Evolutionary conservation across 2,797 vertebrate species (phyloP), one percentile per base, ranked within the genome.

Genomic region (Pempheris klunzingeri): DNA sequence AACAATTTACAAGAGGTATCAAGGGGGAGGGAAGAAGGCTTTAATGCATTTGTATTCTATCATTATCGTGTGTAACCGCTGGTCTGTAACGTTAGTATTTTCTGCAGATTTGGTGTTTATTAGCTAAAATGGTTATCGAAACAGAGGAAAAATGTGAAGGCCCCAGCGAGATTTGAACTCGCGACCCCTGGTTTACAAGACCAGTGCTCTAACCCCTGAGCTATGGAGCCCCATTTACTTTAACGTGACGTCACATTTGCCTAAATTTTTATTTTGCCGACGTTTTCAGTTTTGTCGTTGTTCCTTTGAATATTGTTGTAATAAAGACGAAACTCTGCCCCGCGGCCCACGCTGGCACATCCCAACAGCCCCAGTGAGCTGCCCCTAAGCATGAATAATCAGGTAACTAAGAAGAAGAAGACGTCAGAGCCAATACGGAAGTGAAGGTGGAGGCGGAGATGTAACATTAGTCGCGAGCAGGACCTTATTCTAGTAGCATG

Each of bases 91-190:
- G n/a, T n/a, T n/a, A n/a, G n/a, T n/a, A n/a, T n/a, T n/a, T n/a
- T n/a, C n/a, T n/a, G n/a, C n/a, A n/a, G n/a, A n/a, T n/a, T n/a
- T n/a, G n/a, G n/a, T n/a, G n/a, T n/a, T n/a, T n/a, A n/a, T n/a
- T n/a, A n/a, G n/a, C n/a, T n/a, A 74, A 39, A 28, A 4, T 3
- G 0, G 0, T 17, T 15, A 50, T 18, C 7, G 12, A 3, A 18
- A 3, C 2, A 15, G 12, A 13, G 10, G 0, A n/a, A 74, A 72
- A 28, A 11, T 1, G 0, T 1, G 1, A 0, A 94, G 94, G 92
- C 94, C 93, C 94, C 93, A 94, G 93, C 91, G 93, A 94, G 94
- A 94, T 93, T 94, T 94, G 94, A 94, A 94, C 94, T 94, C 93
- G 88, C 91, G 91, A 94, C 93, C 92, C 93, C 93, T 94, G 93